These are phyloP conservation scores for Micropoecilia bifurca DNA, from an alignment of 2,797 vertebrate species.

Conservation along the genomic window DNA sequence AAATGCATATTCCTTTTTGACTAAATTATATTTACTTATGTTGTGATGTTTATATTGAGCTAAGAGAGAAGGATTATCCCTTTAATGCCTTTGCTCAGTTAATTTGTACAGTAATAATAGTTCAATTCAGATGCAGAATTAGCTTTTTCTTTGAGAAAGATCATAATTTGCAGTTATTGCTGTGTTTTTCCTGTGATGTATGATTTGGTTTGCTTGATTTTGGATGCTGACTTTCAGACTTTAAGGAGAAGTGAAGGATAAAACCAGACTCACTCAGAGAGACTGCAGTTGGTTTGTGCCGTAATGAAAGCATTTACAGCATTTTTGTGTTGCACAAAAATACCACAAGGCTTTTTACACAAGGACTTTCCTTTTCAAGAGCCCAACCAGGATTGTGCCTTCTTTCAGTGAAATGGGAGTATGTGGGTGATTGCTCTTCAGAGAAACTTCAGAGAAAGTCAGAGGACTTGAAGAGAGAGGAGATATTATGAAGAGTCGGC, in stretches of 20 bases:
- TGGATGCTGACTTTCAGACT: background rate
- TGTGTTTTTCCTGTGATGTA: background rate
- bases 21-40: background rate
- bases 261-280: background rate
- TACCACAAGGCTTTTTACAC: slow-evolving; percentile 17
- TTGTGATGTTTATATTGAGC: background rate
- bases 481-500: slow-evolving; percentile 14
- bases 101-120: background rate
- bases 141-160: background rate
- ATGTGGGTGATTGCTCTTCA: slow-evolving; percentile 31
- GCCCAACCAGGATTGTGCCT: background rate
- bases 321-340: slow-evolving; percentile 5
- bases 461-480: slow-evolving; percentile 18
- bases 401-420: slow-evolving; percentile 13
- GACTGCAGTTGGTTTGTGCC: background rate
- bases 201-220: background rate
- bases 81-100: background rate
- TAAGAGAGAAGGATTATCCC: background rate
- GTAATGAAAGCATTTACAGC: background rate
- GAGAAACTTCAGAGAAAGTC: slow-evolving; percentile 23
- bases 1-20: background rate
- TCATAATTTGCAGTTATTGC: background rate
- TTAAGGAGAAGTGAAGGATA: background rate
- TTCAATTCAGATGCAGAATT: background rate
- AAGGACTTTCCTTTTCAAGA: slow-evolving; percentile 20